Evolutionary conservation across 2,888 invertebrate species (phyloP).

Genomic region (Chydorus sphaericus): DNA sequence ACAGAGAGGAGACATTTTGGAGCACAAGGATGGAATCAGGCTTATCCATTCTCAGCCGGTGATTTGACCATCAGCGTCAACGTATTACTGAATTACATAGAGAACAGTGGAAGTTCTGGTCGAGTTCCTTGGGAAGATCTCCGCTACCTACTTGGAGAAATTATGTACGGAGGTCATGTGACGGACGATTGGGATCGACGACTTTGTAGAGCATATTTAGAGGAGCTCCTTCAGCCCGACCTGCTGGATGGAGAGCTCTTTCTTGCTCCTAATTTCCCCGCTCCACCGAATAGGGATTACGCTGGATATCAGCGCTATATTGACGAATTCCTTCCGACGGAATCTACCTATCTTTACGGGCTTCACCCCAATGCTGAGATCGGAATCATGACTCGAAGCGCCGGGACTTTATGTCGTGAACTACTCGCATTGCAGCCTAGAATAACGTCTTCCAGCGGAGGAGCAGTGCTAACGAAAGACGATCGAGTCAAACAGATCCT

Average conservation of each 20-base stretch:
- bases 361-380: constrained; percentile 95
- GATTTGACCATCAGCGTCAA: constrained; percentile 89
- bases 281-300: constrained; percentile 87
- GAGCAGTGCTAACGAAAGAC: constrained; percentile 74
- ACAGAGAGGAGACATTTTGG: constrained; percentile 90
- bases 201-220: constrained; percentile 73
- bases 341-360: constrained; percentile 86
- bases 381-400: constrained; percentile 83
- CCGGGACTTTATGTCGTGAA: constrained; percentile 80
- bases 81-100: constrained; percentile 84
- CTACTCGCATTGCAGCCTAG: constrained; percentile 95
- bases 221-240: constrained; percentile 85
- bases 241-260: constrained; percentile 84
- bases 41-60: constrained; percentile 89
- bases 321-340: constrained; percentile 80
- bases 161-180: constrained; percentile 97
- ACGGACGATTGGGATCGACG: constrained; percentile 94
- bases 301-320: constrained; percentile 82
- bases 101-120: constrained; percentile 54
- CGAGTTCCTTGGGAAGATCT: constrained; percentile 95
- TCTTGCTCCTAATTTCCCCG: constrained; percentile 78
- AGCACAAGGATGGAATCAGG: constrained; percentile 89
- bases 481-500: constrained; percentile 88
- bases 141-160: constrained; percentile 89
- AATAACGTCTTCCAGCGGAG: constrained; percentile 72